Conservation (phyloP, 1,140 invertebrate species). For the Bombus affinis region DNA sequence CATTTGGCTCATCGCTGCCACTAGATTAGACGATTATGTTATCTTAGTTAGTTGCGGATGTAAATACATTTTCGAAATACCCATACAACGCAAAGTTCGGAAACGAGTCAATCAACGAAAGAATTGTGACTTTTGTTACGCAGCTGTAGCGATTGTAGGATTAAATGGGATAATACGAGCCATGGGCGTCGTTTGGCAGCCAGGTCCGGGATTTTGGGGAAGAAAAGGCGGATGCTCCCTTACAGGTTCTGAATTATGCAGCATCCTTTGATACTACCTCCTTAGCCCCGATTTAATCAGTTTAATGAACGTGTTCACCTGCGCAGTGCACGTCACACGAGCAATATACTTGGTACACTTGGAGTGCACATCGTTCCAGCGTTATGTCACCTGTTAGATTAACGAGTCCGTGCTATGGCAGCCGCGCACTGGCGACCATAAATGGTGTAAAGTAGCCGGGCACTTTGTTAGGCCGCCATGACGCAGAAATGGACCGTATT, state of each 20-base stretch:
- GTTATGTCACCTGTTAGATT: constrained; percentile 45
- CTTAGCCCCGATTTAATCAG: constrained; percentile 15
- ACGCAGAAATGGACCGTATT: constrained; percentile 10
- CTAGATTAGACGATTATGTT: no score
- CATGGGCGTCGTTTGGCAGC: background rate
- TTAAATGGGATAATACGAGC: no score
- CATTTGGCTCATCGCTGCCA: no score
- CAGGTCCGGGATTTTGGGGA: background rate
- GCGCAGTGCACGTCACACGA: background rate
- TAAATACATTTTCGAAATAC: no score
- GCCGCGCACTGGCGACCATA: constrained; percentile 1
- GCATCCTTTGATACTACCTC: background rate
- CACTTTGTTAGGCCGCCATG: constrained; percentile 13
- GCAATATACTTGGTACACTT: constrained; percentile 23
- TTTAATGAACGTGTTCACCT: constrained; percentile 43
- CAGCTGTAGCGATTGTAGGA: no score
- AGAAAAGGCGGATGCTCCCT: background rate
- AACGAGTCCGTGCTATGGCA: constrained; percentile 1
- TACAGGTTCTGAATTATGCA: constrained; percentile 8
- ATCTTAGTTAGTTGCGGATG: no score
- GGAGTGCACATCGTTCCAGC: constrained; percentile 8
- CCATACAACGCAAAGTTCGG: no score
- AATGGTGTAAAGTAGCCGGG: constrained; percentile 26
- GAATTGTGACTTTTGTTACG: no score
- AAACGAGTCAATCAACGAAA: no score